Conservation (phyloP, 2,797 vertebrate genomes). For the Leptodactylus fallax region DNA sequence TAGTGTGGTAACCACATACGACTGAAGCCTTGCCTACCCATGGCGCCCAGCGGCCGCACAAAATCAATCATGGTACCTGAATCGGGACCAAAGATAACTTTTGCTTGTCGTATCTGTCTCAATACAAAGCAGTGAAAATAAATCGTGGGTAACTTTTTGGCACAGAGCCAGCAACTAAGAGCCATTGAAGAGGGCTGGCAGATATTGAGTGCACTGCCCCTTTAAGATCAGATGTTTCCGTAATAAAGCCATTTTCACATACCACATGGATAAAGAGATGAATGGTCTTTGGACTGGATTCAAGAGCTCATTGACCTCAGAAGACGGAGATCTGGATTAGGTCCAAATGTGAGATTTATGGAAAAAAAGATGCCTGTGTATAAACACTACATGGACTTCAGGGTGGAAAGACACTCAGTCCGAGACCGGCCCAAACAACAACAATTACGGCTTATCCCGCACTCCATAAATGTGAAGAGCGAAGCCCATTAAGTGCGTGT, state of each 20-base stretch:
- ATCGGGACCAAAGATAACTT: too few relatives aligned
- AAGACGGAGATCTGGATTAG: neutral
- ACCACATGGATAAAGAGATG: neutral
- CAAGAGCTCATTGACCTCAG: neutral
- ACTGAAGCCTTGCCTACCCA: too few relatives aligned
- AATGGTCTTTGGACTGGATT: neutral
- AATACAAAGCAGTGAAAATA: too few relatives aligned
- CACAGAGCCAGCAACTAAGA: too few relatives aligned
- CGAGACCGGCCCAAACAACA: neutral
- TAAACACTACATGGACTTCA: neutral
- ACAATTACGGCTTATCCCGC: neutral
- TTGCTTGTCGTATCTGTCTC: too few relatives aligned
- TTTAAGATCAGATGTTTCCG: neutral
- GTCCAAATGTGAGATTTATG: neutral
- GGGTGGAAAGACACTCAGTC: neutral
- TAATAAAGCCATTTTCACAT: neutral
- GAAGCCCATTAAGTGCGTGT: neutral
- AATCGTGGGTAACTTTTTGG: too few relatives aligned
- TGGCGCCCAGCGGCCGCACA: too few relatives aligned
- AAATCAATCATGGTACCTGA: too few relatives aligned
- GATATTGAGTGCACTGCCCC: neutral
- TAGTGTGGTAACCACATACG: too few relatives aligned
- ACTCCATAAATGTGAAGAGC: neutral
- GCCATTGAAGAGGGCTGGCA: neutral
- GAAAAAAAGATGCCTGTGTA: too few relatives aligned